These are phyloP conservation scores for Neolamprologus ventralis DNA, from an alignment of 2,113 vertebrate genomes.

Conservation along the genomic window DNA sequence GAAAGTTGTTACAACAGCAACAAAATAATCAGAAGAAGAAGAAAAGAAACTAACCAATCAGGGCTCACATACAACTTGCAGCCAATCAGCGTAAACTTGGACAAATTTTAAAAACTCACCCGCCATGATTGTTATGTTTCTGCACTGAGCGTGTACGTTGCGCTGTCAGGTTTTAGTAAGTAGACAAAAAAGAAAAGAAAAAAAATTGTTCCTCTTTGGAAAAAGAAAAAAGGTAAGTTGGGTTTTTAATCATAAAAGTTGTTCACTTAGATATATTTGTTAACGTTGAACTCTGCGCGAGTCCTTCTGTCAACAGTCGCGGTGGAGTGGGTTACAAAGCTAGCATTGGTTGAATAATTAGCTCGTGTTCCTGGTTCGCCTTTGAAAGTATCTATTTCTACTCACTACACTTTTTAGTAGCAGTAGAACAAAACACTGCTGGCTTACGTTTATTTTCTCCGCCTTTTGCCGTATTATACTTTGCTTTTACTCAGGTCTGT, in stretches of 20 bases:
- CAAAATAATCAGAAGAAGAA: not conserved
- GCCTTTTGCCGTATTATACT: too few relatives aligned
- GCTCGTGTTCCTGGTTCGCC: not conserved
- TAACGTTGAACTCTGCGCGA: not conserved
- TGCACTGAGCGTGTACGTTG: not conserved
- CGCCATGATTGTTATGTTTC: constrained; percentile 40
- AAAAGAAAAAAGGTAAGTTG: not conserved
- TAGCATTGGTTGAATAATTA: not conserved
- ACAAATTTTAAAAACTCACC: constrained; percentile 51
- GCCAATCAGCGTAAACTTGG: constrained; percentile 31
- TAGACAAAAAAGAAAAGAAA: not conserved
- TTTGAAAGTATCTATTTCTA: not conserved
- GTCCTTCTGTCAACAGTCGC: not conserved
- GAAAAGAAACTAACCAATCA: constrained; percentile 44
- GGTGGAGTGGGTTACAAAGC: not conserved
- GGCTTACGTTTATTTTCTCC: not conserved
- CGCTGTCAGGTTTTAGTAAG: not conserved
- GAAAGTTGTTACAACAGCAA: not conserved
- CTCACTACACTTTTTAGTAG: not conserved
- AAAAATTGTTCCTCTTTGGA: not conserved
- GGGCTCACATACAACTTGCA: not conserved
- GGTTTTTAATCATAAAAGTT: not conserved
- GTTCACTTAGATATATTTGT: not conserved
- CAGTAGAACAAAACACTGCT: not conserved
- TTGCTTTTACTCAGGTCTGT: not conserved